Percentiles rank a stretch among this genome's conserved stretches.
phyloP scores from a whole-genome alignment of 2,113 vertebrate species.

The Aptenodytes forsteri region DNA sequence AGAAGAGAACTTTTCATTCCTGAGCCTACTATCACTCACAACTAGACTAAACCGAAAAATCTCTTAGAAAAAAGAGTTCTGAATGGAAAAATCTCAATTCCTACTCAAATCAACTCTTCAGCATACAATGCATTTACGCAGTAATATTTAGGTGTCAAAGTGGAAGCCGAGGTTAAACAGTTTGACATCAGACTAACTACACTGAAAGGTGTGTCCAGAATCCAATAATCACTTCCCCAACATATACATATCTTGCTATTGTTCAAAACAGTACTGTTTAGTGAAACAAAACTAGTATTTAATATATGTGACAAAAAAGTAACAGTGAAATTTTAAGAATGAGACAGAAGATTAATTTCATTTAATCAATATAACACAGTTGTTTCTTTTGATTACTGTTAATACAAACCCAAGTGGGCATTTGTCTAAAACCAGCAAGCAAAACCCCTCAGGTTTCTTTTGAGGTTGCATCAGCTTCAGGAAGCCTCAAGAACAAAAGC shows the following conservation, averaged over 20 bases:
- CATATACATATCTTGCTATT: background rate
- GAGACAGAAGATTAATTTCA: background rate
- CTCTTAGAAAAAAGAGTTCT: background rate
- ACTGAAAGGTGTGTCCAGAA: background rate
- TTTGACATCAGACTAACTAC: background rate
- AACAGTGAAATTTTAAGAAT: background rate
- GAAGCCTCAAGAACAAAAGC: constrained; percentile 30
- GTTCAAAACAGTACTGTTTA: background rate
- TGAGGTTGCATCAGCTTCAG: background rate
- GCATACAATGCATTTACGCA: rapidly evolving
- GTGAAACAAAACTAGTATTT: background rate
- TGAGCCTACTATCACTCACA: background rate
- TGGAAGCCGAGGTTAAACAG: background rate
- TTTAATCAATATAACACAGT: background rate
- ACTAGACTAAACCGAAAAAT: background rate
- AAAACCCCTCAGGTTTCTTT: background rate
- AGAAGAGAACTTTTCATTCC: background rate
- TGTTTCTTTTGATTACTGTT: background rate
- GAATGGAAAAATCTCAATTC: background rate
- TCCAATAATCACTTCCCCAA: background rate
- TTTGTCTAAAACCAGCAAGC: background rate
- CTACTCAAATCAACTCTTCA: background rate
- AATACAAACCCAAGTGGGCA: background rate
- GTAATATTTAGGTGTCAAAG: background rate
- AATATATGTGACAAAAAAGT: background rate